A percentile compares a stretch with the other conserved stretches of the same genome.
phyloP scores from a whole-genome alignment of 2,797 vertebrate species.

The Mus minutoides region DNA sequence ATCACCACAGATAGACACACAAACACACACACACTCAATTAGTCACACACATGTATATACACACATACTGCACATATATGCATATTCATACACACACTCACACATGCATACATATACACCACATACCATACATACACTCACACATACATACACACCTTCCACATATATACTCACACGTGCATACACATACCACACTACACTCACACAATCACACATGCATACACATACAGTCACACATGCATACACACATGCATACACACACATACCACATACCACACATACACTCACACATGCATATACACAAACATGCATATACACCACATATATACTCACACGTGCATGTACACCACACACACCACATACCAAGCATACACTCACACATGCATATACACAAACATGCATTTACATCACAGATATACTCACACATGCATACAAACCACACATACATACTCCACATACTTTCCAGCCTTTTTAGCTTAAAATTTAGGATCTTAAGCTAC shows the following conservation, averaged over 20 bases:
- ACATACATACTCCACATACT: neutral
- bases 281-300: neutral
- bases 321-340: neutral
- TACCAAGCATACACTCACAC: too few species aligned
- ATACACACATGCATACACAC: too few species aligned
- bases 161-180: neutral
- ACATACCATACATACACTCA: too few species aligned
- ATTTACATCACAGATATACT: neutral
- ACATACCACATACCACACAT: neutral
- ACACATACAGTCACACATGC: too few species aligned
- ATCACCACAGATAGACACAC: neutral
- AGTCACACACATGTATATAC: neutral
- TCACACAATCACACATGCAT: too few species aligned
- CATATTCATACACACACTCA: too few species aligned
- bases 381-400: too few species aligned
- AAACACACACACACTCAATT: neutral
- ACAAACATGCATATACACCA: neutral
- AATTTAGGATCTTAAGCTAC: slow-evolving; percentile 42
- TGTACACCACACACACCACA: neutral
- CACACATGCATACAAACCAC: neutral
- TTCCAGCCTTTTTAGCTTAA: slow-evolving; percentile 52
- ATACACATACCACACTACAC: too few species aligned
- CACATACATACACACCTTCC: too few species aligned
- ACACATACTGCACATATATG: neutral
- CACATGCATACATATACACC: too few species aligned